Evolutionary conservation across 64 coral and sea anemone genomes (phyloP).

Genomic region (Hydrozoanthus tunicans): DNA sequence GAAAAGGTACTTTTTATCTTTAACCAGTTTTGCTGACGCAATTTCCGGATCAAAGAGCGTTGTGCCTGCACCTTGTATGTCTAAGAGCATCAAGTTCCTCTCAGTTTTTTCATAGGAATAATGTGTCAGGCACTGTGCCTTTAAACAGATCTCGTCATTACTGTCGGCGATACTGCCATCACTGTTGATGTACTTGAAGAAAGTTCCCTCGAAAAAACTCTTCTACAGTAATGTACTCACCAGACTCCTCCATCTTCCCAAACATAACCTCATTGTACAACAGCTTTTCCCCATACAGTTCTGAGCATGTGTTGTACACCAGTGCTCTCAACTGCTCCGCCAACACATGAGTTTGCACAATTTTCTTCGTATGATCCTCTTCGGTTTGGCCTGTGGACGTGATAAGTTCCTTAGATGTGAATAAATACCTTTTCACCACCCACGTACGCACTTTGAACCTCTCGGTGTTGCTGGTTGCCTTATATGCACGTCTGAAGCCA

Average conservation of each 20-base stretch:
- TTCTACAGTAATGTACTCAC: conserved; percentile 15
- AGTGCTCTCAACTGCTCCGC: conserved; percentile 4
- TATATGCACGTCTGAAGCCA: conserved; percentile 15
- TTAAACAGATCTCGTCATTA: conserved; percentile 44
- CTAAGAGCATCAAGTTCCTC: background rate
- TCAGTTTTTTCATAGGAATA: conserved; percentile 22
- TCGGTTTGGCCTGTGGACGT: conserved; percentile 13
- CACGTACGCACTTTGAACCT: conserved; percentile 35
- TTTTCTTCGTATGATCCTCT: conserved; percentile 41
- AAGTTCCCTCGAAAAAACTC: conserved; percentile 4
- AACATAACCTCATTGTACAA: conserved; percentile 3
- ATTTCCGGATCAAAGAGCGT: conserved; percentile 52
- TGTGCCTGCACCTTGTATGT: conserved; percentile 39
- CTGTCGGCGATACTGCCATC: background rate
- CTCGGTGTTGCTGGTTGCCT: conserved; percentile 20
- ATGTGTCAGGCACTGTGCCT: conserved; percentile 35
- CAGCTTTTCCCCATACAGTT: conserved; percentile 31
- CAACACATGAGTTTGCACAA: conserved; percentile 37
- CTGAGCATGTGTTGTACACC: conserved; percentile 14
- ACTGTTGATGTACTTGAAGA: conserved; percentile 26
- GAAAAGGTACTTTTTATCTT: conserved; percentile 37
- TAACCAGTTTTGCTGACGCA: conserved; percentile 27
- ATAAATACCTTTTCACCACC: conserved; percentile 39
- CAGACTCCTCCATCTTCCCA: conserved; percentile 13
- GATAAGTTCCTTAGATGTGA: background rate